A percentile compares a stretch with the other conserved stretches of the same genome.
Evolutionary conservation across 2,797 vertebrate genomes (phyloP).

Genomic region (Rhadinocentrus ornatus): DNA sequence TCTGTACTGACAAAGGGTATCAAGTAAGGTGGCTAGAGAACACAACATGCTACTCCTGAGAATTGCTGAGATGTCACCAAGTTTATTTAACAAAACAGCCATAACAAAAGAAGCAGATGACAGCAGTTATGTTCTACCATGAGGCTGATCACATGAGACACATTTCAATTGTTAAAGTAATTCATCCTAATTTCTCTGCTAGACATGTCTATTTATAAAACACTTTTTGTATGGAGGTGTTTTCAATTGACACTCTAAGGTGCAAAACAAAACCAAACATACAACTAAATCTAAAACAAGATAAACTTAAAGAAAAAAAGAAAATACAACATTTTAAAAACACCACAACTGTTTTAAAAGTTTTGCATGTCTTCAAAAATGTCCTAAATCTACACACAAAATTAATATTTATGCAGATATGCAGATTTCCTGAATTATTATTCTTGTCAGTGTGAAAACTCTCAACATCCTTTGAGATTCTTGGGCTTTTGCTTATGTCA

Average conservation of each 20-base stretch:
- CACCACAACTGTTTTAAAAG: too few species aligned
- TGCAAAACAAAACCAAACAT: too few species aligned
- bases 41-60: conserved; percentile 33
- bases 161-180: background rate
- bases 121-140: conserved; percentile 12
- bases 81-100: conserved; percentile 53
- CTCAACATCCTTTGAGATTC: too few species aligned
- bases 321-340: too few species aligned
- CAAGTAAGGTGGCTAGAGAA: conserved; percentile 38
- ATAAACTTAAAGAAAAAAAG: too few species aligned
- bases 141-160: conserved; percentile 1
- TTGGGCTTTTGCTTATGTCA: too few species aligned
- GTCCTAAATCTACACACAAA: too few species aligned
- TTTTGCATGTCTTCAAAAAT: too few species aligned
- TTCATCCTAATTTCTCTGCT: background rate
- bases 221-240: background rate
- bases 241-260: background rate
- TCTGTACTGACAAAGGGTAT: conserved; percentile 49
- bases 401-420: too few species aligned
- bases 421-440: too few species aligned
- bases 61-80: conserved; percentile 40
- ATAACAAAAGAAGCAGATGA: conserved; percentile 40
- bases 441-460: too few species aligned
- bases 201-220: background rate
- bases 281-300: too few species aligned